Base-by-base conservation (phyloP, 53 echinoderm and acorn worm species). In the Holothuria leucospilota region DNA sequence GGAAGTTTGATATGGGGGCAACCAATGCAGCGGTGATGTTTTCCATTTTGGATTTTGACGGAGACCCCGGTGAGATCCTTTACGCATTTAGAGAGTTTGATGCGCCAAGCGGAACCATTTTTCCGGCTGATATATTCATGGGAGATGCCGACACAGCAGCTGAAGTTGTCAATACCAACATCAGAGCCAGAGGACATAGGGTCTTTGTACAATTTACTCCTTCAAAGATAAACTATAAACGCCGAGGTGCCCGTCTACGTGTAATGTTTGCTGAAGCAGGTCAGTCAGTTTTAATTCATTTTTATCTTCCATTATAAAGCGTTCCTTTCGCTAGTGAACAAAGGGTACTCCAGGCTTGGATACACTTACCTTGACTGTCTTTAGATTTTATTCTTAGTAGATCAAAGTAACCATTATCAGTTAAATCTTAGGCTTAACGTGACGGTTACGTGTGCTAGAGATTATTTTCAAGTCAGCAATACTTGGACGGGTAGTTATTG, bases 241-340 rank as follows among this genome's bases (percentile, higher is more conserved):
- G 56, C 12, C 41, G 78, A 29, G 78, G 78, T 12, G 21, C 53
- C 5, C 51, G 21, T 20, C 13, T 78, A 12, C 53, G 56, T 12
- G 6, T 78, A 24, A 78, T 78, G 78, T 78, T 78, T 29, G 78
- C 78, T 46, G 78, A 78, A 23, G 27, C 23, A 78, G 58, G 78
- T 78, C n/a, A 24, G 78, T 56, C 5, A 6, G 5, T 42, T 42
- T 42, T 9, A 42, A 42, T 42, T 5, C 42, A 6, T 42, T 42
- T n/a, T n/a, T 46, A 46, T 7, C 8, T 11, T 46, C 6, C 6
- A 46, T 46, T 5, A 46, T 7, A 46, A 9, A 9, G 46, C 0
- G 0, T 46, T 46, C 46, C 46, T 46, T 9, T 46, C 3, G 11
- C 11, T 5, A 7, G 11, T 46, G 46, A 46, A 8, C 46, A 9